phyloP scores from a whole-genome alignment of 2,888 invertebrate species.

The Philereme transversata region DNA sequence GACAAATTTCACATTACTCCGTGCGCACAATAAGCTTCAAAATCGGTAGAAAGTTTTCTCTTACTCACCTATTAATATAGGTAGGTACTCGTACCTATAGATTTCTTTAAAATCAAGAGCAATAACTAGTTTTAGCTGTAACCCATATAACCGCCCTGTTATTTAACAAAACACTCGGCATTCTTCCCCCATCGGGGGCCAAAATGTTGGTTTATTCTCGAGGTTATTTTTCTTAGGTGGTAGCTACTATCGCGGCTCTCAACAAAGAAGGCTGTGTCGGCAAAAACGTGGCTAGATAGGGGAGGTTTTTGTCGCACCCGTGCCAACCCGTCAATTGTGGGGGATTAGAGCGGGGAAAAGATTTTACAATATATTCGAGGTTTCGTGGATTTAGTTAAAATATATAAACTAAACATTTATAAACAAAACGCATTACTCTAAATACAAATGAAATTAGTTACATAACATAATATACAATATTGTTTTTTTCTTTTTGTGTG shows the following conservation, averaged over 20 bases:
- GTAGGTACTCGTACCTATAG: background rate
- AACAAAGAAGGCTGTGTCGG: conserved; percentile 48
- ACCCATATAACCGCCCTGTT: conserved; percentile 3
- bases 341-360: conserved; percentile 29
- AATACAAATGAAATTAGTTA: too few species aligned
- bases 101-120: too few species aligned
- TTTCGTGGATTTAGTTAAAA: background rate
- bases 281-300: conserved; percentile 46
- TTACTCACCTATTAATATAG: background rate
- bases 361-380: conserved; percentile 22
- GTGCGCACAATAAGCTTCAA: too few species aligned
- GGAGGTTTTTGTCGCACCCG: conserved; percentile 31
- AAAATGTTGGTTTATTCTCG: conserved; percentile 27
- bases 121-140: background rate
- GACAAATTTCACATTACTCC: too few species aligned
- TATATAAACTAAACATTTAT: too few species aligned
- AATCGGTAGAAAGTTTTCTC: background rate
- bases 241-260: conserved; percentile 39
- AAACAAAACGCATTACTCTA: too few species aligned
- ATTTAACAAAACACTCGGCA: conserved; percentile 16
- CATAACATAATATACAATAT: too few species aligned
- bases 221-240: conserved; percentile 50
- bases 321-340: conserved; percentile 29
- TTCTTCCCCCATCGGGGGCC: conserved; percentile 22
- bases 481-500: too few species aligned